Base-by-base conservation (phyloP, 2,113 vertebrate species). In the Percina caprodes region DNA sequence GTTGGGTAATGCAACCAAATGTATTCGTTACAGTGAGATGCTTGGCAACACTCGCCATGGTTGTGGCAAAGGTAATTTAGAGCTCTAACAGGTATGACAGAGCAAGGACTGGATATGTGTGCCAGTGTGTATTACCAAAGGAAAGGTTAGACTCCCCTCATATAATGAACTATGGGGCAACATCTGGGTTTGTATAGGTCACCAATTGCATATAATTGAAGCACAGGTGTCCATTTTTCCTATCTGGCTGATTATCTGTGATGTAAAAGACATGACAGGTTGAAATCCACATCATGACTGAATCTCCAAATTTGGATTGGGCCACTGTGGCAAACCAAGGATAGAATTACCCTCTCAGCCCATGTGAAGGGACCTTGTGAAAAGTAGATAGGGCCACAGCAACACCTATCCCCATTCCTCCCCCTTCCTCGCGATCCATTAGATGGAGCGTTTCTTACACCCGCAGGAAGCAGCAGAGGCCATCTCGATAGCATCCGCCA, bases 41-140 rank as follows among this genome's bases (percentile, higher is more conserved):
- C 84, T 86, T 80, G 72, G 87, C 61, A 81, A 88, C 65, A 55
- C 88, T 75, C 69, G 60, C 75, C 69, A 89, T 91, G 85, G 71
- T 69, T 69, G 88, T 87, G 82, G 90, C 83, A 54, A 90, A 93
- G 90, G 87, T 93, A 92, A 94, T 94, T 94, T 94, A 89, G 86
- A 89, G 92, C 92, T 94, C 92, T 90, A 94, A 92, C 94, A 94
- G 92, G 89, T 94, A 89, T 92, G 93, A 92, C 93, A 92, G 90
- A 74, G 85, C 61, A 66, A 67, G 63, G 42, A 56, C 86, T 67
- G 62, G 33, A 63, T 77, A 83, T 79, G 55, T 73, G 72, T 42
- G 54, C 69, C 23, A 70, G 45, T 67, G 74, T 59, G 54, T 62
- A 52, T 70, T 61, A 83, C 67, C 56, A 66, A 56, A 68, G 79